These are phyloP conservation scores for Neolamprologus hecqui DNA, from an alignment of 2,113 vertebrate genomes.

Conservation along the genomic window DNA sequence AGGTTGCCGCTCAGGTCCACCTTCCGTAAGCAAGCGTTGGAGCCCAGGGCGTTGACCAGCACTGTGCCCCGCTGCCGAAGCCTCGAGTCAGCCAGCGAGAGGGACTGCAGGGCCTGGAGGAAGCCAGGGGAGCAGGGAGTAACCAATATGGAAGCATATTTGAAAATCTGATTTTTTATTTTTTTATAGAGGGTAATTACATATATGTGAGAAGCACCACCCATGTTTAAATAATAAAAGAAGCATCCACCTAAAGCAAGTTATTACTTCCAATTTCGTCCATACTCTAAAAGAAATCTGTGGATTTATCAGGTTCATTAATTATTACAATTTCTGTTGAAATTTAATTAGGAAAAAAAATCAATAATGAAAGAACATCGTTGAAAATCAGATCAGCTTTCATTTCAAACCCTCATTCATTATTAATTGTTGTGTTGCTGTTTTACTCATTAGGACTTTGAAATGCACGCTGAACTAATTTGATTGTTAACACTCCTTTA, in stretches of 20 bases:
- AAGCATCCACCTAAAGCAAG: not conserved
- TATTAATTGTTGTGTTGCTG: not conserved
- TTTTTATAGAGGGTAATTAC: not conserved
- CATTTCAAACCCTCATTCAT: not conserved
- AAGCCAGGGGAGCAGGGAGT: not conserved
- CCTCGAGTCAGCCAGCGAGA: conserved; percentile 82
- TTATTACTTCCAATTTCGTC: not conserved
- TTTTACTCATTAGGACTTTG: not conserved
- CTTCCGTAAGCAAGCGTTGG: conserved; percentile 81
- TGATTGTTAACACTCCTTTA: not conserved
- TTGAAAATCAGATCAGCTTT: not conserved
- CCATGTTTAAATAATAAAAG: not conserved
- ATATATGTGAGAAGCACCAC: not conserved
- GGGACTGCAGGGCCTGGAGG: conserved; percentile 78
- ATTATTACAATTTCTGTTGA: not conserved
- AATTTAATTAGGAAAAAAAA: not conserved
- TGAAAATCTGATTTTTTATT: fast-evolving
- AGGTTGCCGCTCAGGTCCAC: conserved; percentile 87
- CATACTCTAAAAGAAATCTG: not conserved
- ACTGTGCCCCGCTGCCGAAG: conserved; percentile 82
- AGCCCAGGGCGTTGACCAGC: conserved; percentile 84
- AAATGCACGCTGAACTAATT: not conserved
- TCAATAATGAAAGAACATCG: not conserved
- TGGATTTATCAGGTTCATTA: not conserved
- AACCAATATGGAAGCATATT: not conserved